Evolutionary conservation across 2,888 invertebrate genomes (phyloP).

Genomic region (Glomeris marginata): DNA sequence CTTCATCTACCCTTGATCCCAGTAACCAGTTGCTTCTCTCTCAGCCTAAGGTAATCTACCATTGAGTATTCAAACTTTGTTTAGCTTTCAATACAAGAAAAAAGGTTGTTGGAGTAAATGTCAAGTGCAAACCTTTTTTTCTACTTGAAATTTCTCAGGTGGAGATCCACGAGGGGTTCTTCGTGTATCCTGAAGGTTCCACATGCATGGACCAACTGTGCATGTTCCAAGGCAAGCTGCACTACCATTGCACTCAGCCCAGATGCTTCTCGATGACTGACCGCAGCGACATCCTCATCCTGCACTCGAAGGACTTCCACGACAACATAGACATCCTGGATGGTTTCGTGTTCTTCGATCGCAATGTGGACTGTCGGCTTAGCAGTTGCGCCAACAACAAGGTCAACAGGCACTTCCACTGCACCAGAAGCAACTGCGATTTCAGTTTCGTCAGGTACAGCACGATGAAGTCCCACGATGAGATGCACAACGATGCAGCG

Average conservation of each 20-base stretch:
- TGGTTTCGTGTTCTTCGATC: constrained; percentile 71
- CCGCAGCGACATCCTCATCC: constrained; percentile 55
- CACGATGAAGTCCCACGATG: constrained; percentile 56
- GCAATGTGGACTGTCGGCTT: constrained; percentile 51
- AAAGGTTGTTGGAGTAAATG: too few relatives aligned
- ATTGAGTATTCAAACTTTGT: too few relatives aligned
- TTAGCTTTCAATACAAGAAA: too few relatives aligned
- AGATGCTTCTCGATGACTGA: constrained; percentile 71
- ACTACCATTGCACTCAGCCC: constrained; percentile 71
- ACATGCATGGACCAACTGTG: constrained; percentile 58
- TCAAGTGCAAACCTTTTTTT: too few relatives aligned
- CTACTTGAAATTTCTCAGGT: constrained; percentile 17
- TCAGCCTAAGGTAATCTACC: too few relatives aligned
- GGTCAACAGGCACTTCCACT: constrained; percentile 60
- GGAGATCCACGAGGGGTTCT: constrained; percentile 27
- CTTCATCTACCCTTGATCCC: background rate
- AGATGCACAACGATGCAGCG: constrained; percentile 38
- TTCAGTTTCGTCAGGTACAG: constrained; percentile 57
- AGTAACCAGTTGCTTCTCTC: background rate
- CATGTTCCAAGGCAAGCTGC: constrained; percentile 48
- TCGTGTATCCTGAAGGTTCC: constrained; percentile 25
- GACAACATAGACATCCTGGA: constrained; percentile 59
- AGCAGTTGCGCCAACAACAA: constrained; percentile 50
- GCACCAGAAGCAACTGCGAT: constrained; percentile 50
- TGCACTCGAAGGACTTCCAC: constrained; percentile 75